These are phyloP conservation scores for Trichomalopsis sarcophagae DNA, from an alignment of 1,140 invertebrate genomes.

Conservation along the genomic window DNA sequence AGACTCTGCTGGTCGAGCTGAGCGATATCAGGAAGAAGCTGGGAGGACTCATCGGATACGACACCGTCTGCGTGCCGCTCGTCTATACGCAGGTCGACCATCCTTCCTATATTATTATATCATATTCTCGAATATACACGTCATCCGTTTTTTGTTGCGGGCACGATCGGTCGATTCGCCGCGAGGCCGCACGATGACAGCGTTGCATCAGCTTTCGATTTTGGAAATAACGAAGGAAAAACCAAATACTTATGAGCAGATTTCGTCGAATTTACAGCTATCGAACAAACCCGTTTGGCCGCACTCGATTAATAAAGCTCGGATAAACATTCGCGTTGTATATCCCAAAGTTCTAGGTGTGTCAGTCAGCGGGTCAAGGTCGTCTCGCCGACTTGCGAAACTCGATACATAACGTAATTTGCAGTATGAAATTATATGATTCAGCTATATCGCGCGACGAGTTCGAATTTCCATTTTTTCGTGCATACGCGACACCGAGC, in stretches of 20 bases:
- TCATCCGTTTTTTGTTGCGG: background rate
- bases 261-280: no score
- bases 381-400: background rate
- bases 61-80: constrained; percentile 97
- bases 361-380: background rate
- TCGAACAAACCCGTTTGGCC: no score
- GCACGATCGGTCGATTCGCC: no score
- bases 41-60: constrained; percentile 91
- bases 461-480: no score
- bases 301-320: no score
- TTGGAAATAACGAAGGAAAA: no score
- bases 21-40: constrained; percentile 88
- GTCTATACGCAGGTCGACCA: constrained; percentile 95
- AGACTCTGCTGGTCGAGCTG: constrained; percentile 87
- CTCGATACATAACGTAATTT: background rate
- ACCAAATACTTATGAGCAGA: no score
- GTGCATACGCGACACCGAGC: no score
- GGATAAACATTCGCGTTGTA: background rate
- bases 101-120: constrained; percentile 1
- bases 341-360: background rate
- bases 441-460: background rate
- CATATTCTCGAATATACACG: background rate
- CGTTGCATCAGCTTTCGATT: no score
- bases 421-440: background rate
- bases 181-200: no score